phyloP scores from a whole-genome alignment of 2,113 vertebrate genomes.

The Sylvilagus bachmani region DNA sequence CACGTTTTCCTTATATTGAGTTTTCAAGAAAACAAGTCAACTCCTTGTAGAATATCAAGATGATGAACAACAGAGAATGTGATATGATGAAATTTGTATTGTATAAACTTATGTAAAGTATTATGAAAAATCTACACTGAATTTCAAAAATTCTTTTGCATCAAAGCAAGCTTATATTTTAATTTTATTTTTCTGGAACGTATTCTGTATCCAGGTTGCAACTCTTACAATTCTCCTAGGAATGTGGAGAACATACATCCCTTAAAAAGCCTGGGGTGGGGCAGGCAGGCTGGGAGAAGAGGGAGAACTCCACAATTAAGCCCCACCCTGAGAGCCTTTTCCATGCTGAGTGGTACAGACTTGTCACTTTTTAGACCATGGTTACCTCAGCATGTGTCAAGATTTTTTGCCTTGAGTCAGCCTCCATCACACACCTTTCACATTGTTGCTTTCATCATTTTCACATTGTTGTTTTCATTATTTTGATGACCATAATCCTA shows the following conservation, averaged over 20 bases:
- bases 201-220: neutral
- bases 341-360: neutral
- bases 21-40: constrained; percentile 24
- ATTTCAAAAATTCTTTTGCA: no score
- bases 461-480: neutral
- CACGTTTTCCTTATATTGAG: neutral
- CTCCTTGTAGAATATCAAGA: constrained; percentile 16
- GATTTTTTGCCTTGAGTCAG: neutral
- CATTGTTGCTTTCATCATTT: no score
- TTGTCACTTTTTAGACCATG: neutral
- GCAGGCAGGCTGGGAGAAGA: neutral
- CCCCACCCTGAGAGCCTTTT: neutral
- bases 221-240: neutral
- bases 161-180: no score
- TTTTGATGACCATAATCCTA: neutral
- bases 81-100: neutral
- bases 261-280: neutral
- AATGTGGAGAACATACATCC: neutral
- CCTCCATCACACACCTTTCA: neutral
- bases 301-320: neutral
- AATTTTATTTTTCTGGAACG: no score
- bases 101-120: no score
- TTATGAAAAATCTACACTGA: no score
- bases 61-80: neutral
- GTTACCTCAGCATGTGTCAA: constrained; percentile 6